These are phyloP conservation scores for Telmatherina bonti DNA, from an alignment of 2,797 vertebrate species.

Conservation along the genomic window DNA sequence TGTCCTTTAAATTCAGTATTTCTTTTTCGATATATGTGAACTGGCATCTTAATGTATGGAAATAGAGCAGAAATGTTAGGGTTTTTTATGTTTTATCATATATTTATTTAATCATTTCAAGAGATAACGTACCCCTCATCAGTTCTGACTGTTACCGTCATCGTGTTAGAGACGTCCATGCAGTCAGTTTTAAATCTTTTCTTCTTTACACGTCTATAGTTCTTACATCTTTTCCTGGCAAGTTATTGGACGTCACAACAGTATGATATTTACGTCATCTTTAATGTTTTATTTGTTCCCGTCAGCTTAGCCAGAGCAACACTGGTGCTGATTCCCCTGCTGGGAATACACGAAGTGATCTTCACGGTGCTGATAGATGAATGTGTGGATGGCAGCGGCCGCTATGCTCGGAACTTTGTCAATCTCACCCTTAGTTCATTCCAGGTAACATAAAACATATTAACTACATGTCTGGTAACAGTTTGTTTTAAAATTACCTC, in stretches of 20 bases:
- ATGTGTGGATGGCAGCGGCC: constrained; percentile 86
- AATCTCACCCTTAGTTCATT: constrained; percentile 93
- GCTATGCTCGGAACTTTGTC: constrained; percentile 87
- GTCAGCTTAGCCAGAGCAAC: constrained; percentile 92
- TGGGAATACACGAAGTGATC: constrained; percentile 94
- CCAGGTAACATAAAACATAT: constrained; percentile 81
- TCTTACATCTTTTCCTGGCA: too few relatives aligned
- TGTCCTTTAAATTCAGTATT: too few relatives aligned
- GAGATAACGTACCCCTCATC: constrained; percentile 30
- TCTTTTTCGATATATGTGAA: too few relatives aligned
- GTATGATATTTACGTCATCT: too few relatives aligned
- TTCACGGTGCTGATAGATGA: constrained; percentile 92
- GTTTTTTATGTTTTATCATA: too few relatives aligned
- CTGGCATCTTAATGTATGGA: too few relatives aligned
- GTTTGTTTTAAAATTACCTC: background rate
- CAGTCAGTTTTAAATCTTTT: constrained; percentile 6
- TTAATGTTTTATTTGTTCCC: too few relatives aligned
- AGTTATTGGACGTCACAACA: too few relatives aligned
- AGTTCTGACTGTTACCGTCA: constrained; percentile 25
- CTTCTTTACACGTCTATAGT: background rate
- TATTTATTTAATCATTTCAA: too few relatives aligned
- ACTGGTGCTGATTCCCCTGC: constrained; percentile 90
- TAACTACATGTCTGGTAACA: background rate
- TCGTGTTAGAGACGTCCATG: background rate
- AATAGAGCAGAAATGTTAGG: too few relatives aligned